phyloP scores from a whole-genome alignment of 1,140 invertebrate species.

The Papilio dardanus region DNA sequence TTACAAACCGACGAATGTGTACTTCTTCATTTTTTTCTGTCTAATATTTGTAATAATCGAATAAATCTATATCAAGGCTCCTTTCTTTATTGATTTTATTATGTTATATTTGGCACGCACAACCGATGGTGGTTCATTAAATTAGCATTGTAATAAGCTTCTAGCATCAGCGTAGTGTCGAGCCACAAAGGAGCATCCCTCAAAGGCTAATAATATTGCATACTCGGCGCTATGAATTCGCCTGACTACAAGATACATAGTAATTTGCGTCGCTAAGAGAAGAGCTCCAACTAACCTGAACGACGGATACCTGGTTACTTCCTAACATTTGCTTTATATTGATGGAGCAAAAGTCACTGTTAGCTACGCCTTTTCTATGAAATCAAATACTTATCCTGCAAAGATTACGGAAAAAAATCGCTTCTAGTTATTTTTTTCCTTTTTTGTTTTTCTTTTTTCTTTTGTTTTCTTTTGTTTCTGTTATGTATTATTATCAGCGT shows the following conservation, averaged over 20 bases:
- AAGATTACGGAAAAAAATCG: background rate
- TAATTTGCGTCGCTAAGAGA: conserved; percentile 42
- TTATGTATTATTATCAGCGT: conserved; percentile 61
- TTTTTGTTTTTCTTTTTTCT: background rate
- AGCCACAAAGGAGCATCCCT: conserved; percentile 44
- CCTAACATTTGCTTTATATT: background rate
- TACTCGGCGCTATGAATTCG: conserved; percentile 49
- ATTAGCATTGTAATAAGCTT: conserved; percentile 27
- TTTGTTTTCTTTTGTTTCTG: background rate
- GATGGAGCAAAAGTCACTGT: background rate
- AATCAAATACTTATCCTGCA: background rate
- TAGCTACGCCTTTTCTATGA: background rate
- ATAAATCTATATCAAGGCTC: no score
- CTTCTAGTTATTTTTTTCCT: background rate
- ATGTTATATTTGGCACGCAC: background rate
- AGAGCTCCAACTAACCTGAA: conserved; percentile 28
- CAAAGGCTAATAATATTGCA: conserved; percentile 56
- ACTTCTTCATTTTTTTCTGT: no score
- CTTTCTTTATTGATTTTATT: background rate
- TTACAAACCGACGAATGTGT: no score
- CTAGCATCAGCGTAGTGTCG: conserved; percentile 31
- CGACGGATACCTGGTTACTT: background rate
- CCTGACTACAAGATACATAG: conserved; percentile 43
- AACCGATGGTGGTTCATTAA: conserved; percentile 1
- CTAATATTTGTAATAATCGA: no score